These are phyloP conservation scores for Nomada ferruginata DNA, from an alignment of 2,888 invertebrate species.

Conservation along the genomic window DNA sequence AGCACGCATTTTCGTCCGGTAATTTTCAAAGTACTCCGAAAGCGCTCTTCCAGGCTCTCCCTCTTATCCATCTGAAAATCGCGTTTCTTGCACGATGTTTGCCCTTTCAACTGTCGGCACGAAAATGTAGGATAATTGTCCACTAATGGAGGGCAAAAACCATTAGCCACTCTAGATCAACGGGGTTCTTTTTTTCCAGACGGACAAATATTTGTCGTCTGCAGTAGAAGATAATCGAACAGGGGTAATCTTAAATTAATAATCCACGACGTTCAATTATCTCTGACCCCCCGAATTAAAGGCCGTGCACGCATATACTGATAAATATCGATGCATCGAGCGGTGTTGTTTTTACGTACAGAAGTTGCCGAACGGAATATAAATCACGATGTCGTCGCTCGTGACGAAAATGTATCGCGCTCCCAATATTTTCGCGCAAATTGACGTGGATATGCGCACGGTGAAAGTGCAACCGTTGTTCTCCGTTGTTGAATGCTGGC, in stretches of 20 bases:
- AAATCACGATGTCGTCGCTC: neutral
- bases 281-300: too few species aligned
- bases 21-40: neutral
- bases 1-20: neutral
- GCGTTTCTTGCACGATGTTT: conserved; percentile 4
- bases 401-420: neutral
- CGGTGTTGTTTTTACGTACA: neutral
- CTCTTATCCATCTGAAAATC: neutral
- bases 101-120: neutral
- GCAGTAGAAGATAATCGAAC: conserved; percentile 1
- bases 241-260: neutral
- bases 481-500: neutral
- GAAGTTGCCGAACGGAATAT: neutral
- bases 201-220: neutral
- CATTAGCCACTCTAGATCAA: neutral
- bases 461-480: conserved; percentile 28
- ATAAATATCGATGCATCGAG: neutral
- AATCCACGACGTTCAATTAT: neutral
- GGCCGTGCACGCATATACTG: too few species aligned
- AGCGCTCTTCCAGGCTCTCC: neutral
- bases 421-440: conserved; percentile 24
- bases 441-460: neutral
- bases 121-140: conserved; percentile 4
- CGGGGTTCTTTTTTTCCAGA: neutral
- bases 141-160: neutral